These are phyloP conservation scores for Epizoanthus rinbou DNA, from an alignment of 92 coral and sea anemone species.

Conservation along the genomic window DNA sequence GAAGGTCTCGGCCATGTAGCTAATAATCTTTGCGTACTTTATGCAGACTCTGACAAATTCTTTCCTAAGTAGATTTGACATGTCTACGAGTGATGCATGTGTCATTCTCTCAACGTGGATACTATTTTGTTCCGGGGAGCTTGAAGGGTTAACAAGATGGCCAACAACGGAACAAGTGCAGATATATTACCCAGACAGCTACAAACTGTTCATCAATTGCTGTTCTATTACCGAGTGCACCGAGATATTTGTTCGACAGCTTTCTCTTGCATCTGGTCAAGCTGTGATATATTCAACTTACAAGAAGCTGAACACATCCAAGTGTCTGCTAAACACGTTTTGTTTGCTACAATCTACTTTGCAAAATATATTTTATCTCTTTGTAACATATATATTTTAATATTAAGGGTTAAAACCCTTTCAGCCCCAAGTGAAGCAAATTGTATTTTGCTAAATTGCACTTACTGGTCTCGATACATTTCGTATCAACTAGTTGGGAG, in stretches of 20 bases:
- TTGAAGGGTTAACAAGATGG: slow-evolving; percentile 59
- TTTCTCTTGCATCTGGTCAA: slow-evolving; percentile 49
- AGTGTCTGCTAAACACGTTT: slow-evolving; percentile 40
- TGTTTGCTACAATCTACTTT: not conserved
- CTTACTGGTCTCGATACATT: too few relatives aligned
- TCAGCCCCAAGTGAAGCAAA: not conserved
- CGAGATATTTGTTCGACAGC: slow-evolving; percentile 50
- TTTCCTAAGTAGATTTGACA: slow-evolving; percentile 47
- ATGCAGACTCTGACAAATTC: slow-evolving; percentile 52
- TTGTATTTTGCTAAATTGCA: too few relatives aligned
- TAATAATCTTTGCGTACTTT: slow-evolving; percentile 56
- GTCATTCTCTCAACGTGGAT: slow-evolving; percentile 54
- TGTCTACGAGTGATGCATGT: slow-evolving; percentile 44
- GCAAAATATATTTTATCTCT: not conserved
- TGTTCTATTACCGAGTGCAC: slow-evolving; percentile 56
- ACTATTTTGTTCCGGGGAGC: slow-evolving; percentile 54
- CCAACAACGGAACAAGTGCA: slow-evolving; percentile 58
- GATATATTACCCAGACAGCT: slow-evolving; percentile 49
- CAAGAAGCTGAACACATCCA: slow-evolving; percentile 56
- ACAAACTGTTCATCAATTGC: slow-evolving; percentile 42
- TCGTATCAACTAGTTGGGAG: too few relatives aligned
- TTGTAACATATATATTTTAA: not conserved
- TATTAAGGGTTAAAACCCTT: too few relatives aligned
- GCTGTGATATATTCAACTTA: slow-evolving; percentile 48
- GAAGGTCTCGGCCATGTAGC: slow-evolving; percentile 41